Conservation (phyloP, 2,113 vertebrate genomes). For the Probosciger aterrimus region DNA sequence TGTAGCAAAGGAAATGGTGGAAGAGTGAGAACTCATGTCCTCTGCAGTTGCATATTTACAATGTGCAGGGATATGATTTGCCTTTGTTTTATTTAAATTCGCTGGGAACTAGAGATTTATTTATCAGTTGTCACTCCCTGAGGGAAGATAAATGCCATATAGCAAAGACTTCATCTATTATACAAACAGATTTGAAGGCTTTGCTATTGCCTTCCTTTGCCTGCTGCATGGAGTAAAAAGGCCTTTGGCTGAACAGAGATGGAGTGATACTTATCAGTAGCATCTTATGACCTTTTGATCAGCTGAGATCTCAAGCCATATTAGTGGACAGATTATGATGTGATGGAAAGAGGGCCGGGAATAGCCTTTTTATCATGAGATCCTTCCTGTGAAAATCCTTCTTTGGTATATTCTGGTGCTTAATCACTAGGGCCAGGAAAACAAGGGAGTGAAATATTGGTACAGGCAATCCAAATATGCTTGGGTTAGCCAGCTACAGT, state of each 20-base stretch:
- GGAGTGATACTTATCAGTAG: not conserved
- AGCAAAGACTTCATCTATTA: slow-evolving; percentile 1
- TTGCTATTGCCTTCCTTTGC: not conserved
- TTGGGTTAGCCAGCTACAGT: not conserved
- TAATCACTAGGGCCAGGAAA: not conserved
- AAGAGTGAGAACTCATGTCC: not conserved
- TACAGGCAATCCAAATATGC: not conserved
- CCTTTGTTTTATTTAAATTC: slow-evolving; percentile 39
- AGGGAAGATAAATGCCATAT: slow-evolving; percentile 17
- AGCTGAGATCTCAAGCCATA: slow-evolving; percentile 51
- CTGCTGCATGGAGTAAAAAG: not conserved
- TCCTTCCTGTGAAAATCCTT: slow-evolving; percentile 16
- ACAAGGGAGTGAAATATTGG: not conserved
- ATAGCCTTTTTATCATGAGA: slow-evolving; percentile 43
- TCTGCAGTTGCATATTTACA: not conserved
- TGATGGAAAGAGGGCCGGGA: slow-evolving; percentile 49
- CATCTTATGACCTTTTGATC: slow-evolving; percentile 59
- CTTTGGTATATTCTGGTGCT: not conserved
- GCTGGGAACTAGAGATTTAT: slow-evolving; percentile 18
- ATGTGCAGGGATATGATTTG: not conserved
- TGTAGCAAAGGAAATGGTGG: not conserved
- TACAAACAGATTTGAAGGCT: not conserved
- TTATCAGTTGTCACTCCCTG: slow-evolving; percentile 41
- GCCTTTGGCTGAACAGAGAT: not conserved
- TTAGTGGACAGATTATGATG: slow-evolving; percentile 62